phyloP scores from a whole-genome alignment of 2,113 vertebrate species.

The Python bivittatus region DNA sequence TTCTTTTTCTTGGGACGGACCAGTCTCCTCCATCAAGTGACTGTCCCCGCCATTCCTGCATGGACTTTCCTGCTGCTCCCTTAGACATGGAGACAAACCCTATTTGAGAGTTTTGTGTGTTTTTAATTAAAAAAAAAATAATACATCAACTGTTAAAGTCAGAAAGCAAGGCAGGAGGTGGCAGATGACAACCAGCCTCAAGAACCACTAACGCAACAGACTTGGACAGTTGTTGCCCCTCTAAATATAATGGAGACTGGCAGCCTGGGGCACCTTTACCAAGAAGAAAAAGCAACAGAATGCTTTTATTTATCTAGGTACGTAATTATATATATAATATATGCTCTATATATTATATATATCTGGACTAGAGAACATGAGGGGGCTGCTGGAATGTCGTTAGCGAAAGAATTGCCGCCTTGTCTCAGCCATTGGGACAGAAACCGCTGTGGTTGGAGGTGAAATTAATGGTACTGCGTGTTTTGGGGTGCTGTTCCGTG shows the following conservation, averaged over 20 bases:
- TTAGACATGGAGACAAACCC: slow-evolving; percentile 77
- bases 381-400: slow-evolving; percentile 69
- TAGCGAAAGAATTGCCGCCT: slow-evolving; percentile 68
- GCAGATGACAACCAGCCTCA: slow-evolving; percentile 67
- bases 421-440: background rate
- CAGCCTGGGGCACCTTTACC: slow-evolving; percentile 62
- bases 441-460: slow-evolving; percentile 69
- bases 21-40: slow-evolving; percentile 91
- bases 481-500: slow-evolving; percentile 33
- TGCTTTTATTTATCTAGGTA: slow-evolving; percentile 81
- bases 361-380: slow-evolving; percentile 72
- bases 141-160: slow-evolving; percentile 74
- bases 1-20: slow-evolving; percentile 87
- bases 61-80: slow-evolving; percentile 85
- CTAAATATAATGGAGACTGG: slow-evolving; percentile 50
- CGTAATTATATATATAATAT: slow-evolving; percentile 81
- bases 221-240: background rate
- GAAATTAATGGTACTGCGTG: slow-evolving; percentile 63
- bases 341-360: slow-evolving; percentile 79
- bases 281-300: slow-evolving; percentile 64
- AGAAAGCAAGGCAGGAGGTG: slow-evolving; percentile 76
- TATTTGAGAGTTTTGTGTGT: slow-evolving; percentile 78
- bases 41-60: slow-evolving; percentile 92
- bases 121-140: slow-evolving; percentile 65
- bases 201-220: slow-evolving; percentile 54